Evolutionary conservation across 2,113 vertebrate species (phyloP), one percentile per base, ranked within the genome.

Genomic region (Silurus meridionalis): DNA sequence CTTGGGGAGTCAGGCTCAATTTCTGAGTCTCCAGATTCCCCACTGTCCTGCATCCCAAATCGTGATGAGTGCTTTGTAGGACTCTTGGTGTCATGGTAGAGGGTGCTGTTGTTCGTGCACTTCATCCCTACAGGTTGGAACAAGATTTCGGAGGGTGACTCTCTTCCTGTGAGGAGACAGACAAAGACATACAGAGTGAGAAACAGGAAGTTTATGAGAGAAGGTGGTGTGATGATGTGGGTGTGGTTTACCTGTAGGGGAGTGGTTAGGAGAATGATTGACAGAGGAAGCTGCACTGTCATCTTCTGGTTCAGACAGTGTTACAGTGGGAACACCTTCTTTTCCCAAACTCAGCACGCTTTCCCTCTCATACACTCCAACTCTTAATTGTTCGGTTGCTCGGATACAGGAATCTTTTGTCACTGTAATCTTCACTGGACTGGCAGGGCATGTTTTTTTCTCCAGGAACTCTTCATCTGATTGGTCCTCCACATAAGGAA

Each of bases 11-110:
- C 90, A 0, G 96, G 96, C 89, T 99, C 97, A 0, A 98, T 98
- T 94, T 99, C 98, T 0, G 98, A 99, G 91, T 99, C 98, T 15
- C 97, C 98, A 0, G 97, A 99, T 92, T 99, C 98, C 0, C 96
- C 98, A 93, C 97, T 99, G 87, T 98, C 97, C 78, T 90, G 90
- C 57, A 91, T 80, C 71, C 83, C 84, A n/a, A 67, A 67, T 57
- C 61, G 74, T 23, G 84, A 37, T n/a, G 88, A 52, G 13, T 83
- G 90, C 67, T 94, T 93, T 52, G 91, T 88, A 92, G 94, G 92
- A 0, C 46, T 53, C 82, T 88, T 90, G 0, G 25, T 90, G 63
- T 83, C 66, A 50, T 85, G 90, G 90, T 0, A 87, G 46, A 89
- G 0, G 13, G 83, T 19, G 28, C 55, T 84, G 81, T 21, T 80